These are phyloP conservation scores for Amphiduros pacificus DNA, from an alignment of 2,888 invertebrate species.

Conservation along the genomic window DNA sequence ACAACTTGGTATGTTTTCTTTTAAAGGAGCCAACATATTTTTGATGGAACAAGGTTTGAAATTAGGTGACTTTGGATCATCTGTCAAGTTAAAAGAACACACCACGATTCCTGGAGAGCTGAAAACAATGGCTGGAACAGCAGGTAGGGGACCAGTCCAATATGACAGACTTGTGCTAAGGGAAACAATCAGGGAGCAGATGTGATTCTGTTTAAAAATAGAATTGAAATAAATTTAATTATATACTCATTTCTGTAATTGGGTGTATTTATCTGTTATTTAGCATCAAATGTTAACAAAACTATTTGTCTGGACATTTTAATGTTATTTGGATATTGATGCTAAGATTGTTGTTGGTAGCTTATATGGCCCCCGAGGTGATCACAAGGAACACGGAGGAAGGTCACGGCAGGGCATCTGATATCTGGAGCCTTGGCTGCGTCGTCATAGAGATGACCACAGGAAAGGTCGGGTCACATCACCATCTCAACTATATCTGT, in stretches of 20 bases:
- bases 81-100: constrained; percentile 83
- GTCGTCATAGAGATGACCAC: constrained; percentile 94
- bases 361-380: constrained; percentile 97
- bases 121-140: constrained; percentile 68
- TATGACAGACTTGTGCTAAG: too few relatives aligned
- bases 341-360: constrained; percentile 63
- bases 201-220: background rate
- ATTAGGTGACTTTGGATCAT: constrained; percentile 93
- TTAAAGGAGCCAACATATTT: constrained; percentile 86
- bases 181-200: too few relatives aligned
- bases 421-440: constrained; percentile 95
- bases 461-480: constrained; percentile 82
- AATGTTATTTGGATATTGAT: background rate
- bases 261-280: background rate
- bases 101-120: constrained; percentile 57
- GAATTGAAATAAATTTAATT: background rate
- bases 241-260: background rate
- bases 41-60: constrained; percentile 79
- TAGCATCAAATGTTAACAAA: background rate
- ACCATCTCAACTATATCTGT: too few relatives aligned
- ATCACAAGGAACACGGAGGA: constrained; percentile 62
- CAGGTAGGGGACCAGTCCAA: constrained; percentile 66
- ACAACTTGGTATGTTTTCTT: background rate
- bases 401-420: constrained; percentile 90
- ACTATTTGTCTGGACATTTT: background rate